Evolutionary conservation across 2,888 invertebrate genomes (phyloP).

Genomic region (Dicyrtomina minuta): DNA sequence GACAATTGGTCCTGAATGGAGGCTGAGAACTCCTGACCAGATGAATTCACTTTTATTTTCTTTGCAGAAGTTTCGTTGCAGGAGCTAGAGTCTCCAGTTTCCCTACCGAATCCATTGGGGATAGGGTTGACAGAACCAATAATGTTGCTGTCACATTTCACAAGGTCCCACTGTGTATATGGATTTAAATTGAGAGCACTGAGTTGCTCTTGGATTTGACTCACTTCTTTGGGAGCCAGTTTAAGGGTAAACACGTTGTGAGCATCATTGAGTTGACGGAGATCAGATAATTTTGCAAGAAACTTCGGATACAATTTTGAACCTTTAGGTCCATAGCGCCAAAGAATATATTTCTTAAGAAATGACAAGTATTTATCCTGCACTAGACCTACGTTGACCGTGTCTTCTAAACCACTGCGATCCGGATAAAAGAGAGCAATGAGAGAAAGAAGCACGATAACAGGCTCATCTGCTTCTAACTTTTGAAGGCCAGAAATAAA

Average conservation of each 20-base stretch:
- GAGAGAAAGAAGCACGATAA: slow-evolving; percentile 57
- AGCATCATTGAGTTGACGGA: slow-evolving; percentile 56
- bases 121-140: too few relatives aligned
- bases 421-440: slow-evolving; percentile 59
- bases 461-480: slow-evolving; percentile 57
- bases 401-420: slow-evolving; percentile 55
- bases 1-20: too few relatives aligned
- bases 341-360: slow-evolving; percentile 48
- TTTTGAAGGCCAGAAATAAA: slow-evolving; percentile 57
- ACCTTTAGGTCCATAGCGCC: slow-evolving; percentile 44
- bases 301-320: slow-evolving; percentile 53
- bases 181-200: slow-evolving; percentile 53
- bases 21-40: too few relatives aligned
- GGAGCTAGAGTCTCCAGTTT: too few relatives aligned
- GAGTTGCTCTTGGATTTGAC: slow-evolving; percentile 54
- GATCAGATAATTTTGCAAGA: slow-evolving; percentile 58
- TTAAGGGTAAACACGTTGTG: slow-evolving; percentile 55
- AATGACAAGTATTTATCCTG: slow-evolving; percentile 57
- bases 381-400: slow-evolving; percentile 55
- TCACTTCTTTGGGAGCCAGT: slow-evolving; percentile 54
- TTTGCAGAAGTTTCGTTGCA: too few relatives aligned
- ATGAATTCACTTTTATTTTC: too few relatives aligned
- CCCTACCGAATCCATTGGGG: too few relatives aligned
- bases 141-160: slow-evolving; percentile 31
- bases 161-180: slow-evolving; percentile 49